phyloP scores from a whole-genome alignment of 2,797 vertebrate genomes.

The Pseudomugil gertrudae region DNA sequence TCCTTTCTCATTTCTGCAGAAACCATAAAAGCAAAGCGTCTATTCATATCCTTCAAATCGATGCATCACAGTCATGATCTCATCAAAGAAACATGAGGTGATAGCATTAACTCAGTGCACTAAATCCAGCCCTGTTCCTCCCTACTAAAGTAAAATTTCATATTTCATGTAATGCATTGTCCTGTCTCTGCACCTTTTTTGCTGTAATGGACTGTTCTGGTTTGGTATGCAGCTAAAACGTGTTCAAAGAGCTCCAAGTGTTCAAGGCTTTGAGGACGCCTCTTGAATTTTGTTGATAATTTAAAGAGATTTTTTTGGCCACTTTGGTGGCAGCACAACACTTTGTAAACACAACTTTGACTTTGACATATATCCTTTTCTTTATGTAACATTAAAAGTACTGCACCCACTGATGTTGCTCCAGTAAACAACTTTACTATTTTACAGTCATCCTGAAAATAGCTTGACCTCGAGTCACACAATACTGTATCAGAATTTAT shows the following conservation, averaged over 20 bases:
- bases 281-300: conserved; percentile 3
- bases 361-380: background rate
- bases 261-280: conserved; percentile 10
- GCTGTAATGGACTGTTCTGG: conserved; percentile 46
- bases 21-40: conserved; percentile 64
- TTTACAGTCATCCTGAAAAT: background rate
- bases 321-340: background rate
- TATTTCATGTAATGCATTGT: conserved; percentile 67
- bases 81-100: conserved; percentile 79
- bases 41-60: conserved; percentile 73
- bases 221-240: conserved; percentile 35
- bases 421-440: background rate
- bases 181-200: conserved; percentile 53
- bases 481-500: background rate
- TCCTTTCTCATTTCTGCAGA: conserved; percentile 38
- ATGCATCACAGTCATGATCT: conserved; percentile 75
- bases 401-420: background rate
- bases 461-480: background rate
- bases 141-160: conserved; percentile 56
- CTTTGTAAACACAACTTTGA: background rate
- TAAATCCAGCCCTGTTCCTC: conserved; percentile 69
- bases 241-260: conserved; percentile 24
- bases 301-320: background rate
- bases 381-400: background rate
- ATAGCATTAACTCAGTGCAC: conserved; percentile 71